Conservation (phyloP, 2,797 vertebrate genomes). For the Cetoscarus ocellatus region DNA sequence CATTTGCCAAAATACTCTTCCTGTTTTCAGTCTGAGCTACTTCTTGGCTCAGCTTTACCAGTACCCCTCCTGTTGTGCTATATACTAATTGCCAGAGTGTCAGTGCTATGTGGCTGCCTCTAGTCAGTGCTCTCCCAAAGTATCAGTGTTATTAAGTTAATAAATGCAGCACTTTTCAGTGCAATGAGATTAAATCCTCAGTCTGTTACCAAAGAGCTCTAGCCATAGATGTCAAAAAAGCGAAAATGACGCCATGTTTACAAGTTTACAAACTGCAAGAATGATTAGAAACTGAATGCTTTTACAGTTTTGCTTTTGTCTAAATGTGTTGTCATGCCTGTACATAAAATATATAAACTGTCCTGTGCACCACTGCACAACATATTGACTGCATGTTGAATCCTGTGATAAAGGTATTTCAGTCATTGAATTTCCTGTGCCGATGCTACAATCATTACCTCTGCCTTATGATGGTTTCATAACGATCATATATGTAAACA, state of each 20-base stretch:
- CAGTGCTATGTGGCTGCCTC: background rate
- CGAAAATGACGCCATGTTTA: background rate
- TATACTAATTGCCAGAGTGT: background rate
- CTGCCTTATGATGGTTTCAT: constrained; percentile 19
- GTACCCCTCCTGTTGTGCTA: background rate
- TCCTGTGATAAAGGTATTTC: constrained; percentile 9
- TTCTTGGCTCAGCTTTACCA: background rate
- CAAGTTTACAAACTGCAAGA: constrained; percentile 14
- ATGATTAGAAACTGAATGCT: background rate
- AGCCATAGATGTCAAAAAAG: background rate
- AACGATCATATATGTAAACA: constrained; percentile 31
- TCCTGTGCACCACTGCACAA: constrained; percentile 33
- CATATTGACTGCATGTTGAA: constrained; percentile 16
- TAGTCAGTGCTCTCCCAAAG: constrained; percentile 1
- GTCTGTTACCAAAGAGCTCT: background rate
- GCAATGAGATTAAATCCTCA: background rate
- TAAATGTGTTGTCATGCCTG: background rate
- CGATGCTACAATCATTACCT: constrained; percentile 31
- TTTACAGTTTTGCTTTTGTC: background rate
- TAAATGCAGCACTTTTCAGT: constrained; percentile 8
- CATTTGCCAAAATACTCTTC: background rate
- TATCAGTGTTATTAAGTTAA: constrained; percentile 55
- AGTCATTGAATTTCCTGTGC: constrained; percentile 20
- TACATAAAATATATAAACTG: background rate
- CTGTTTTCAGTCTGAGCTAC: too few species aligned